Percentiles rank a stretch among this genome's conserved stretches.
Conservation (phyloP, 2,888 invertebrate genomes). For the Euplagia quadripunctaria region DNA sequence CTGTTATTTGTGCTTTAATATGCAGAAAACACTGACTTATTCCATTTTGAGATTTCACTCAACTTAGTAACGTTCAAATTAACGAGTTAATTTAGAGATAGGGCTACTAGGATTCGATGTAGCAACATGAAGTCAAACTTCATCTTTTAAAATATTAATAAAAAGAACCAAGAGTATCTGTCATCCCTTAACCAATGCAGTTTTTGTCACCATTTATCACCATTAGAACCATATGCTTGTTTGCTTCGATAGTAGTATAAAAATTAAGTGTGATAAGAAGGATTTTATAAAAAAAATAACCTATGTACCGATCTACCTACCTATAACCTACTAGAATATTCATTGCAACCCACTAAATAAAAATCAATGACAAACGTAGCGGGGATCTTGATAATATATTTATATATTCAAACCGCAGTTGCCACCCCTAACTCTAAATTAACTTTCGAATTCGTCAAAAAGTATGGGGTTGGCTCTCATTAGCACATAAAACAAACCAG, state of each 20-base stretch:
- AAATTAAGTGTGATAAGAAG: neutral
- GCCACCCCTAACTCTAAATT: slow-evolving; percentile 57
- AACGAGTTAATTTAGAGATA: no score
- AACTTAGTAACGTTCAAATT: no score
- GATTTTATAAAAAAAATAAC: neutral
- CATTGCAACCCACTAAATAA: slow-evolving; percentile 45
- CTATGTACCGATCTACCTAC: no score
- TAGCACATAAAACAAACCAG: slow-evolving; percentile 65
- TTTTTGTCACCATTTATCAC: neutral
- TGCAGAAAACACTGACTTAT: no score
- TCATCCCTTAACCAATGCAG: neutral
- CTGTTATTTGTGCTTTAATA: no score
- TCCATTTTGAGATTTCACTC: no score
- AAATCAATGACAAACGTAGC: slow-evolving; percentile 45
- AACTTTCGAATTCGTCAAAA: slow-evolving; percentile 65
- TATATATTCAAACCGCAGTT: slow-evolving; percentile 63
- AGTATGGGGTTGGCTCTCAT: slow-evolving; percentile 63
- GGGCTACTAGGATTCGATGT: no score
- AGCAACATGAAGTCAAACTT: no score
- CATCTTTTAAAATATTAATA: neutral
- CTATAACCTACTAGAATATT: slow-evolving; percentile 27
- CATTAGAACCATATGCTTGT: neutral
- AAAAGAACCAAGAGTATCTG: no score
- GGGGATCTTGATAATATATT: slow-evolving; percentile 59
- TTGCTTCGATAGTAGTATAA: neutral